These are phyloP conservation scores for Holothuria leucospilota DNA, from an alignment of 53 echinoderm and acorn worm species.

Conservation along the genomic window DNA sequence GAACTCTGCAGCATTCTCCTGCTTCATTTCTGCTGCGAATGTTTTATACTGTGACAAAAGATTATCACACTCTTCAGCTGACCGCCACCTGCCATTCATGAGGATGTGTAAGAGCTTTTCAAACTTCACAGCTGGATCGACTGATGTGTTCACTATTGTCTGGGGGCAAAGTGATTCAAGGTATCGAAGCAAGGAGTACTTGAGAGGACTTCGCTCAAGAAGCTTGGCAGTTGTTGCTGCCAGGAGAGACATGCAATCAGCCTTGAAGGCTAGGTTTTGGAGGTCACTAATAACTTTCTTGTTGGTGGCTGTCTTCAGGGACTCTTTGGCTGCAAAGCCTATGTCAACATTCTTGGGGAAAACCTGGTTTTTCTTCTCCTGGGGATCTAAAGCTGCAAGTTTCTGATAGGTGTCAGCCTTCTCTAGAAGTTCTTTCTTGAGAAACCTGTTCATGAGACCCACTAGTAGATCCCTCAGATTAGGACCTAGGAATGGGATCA, in stretches of 20 bases:
- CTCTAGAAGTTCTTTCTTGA: too few relatives aligned
- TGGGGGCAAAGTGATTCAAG: not conserved
- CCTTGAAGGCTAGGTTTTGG: not conserved
- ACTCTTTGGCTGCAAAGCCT: too few relatives aligned
- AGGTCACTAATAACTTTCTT: too few relatives aligned
- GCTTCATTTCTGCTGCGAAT: not conserved
- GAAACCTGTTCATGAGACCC: too few relatives aligned
- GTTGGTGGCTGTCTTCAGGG: too few relatives aligned
- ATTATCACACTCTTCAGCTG: slow-evolving; percentile 1
- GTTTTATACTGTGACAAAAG: not conserved
- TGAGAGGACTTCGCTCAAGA: not conserved
- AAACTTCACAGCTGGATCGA: slow-evolving; percentile 14
- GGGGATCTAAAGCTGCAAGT: too few relatives aligned
- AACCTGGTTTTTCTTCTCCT: too few relatives aligned
- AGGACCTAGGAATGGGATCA: not conserved
- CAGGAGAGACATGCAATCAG: slow-evolving; percentile 7
- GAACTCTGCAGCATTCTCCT: not conserved
- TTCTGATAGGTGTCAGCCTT: too few relatives aligned
- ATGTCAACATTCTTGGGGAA: too few relatives aligned
- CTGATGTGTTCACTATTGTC: slow-evolving; percentile 1
- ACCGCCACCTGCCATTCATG: slow-evolving; percentile 7
- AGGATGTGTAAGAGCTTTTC: not conserved
- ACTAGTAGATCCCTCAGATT: too few relatives aligned
- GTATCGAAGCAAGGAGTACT: not conserved
- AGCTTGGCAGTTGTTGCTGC: slow-evolving; percentile 8